Base-by-base conservation (phyloP, 1,140 invertebrate species). In the Octopus sinensis region DNA sequence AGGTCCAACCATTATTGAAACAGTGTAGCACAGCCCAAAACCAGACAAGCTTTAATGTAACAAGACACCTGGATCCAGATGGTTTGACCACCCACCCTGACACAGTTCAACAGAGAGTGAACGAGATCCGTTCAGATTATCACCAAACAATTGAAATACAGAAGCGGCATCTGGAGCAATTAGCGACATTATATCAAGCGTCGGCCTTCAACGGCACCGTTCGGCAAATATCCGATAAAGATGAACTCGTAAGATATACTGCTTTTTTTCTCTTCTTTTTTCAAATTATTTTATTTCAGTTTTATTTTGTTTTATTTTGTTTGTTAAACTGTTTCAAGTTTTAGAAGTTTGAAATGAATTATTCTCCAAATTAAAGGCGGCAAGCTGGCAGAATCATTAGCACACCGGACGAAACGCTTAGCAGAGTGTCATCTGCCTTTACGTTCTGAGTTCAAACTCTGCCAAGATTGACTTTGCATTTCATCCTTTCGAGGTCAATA, bases 21-120 rank as follows among this genome's bases (percentile, higher is more conserved):
- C 13, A 13, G 30, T 73, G 17, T n/a, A 73, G 68, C 30, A 73
- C 30, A 73, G 68, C 68, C 5, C 68, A 73, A n/a, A 73, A 73
- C 68, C 68, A 73, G 68, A n/a, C 68, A 4, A 73, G 68, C 68
- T 73, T 73, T 23, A 83, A 86, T 43, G 77, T 88, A 12, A 83
- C 86, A 51, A 83, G 88, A 6, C 91, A 91, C 84, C 90, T 89
- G 79, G 93, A 94, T 84, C 90, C 94, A n/a, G 96, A 97, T 91
- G 96, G 96, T 77, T 91, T 97, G 84, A 93, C 94, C 71, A 93
- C 94, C 79, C 93, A 95, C 83, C 92, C 93, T 84, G 95, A 95
- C 88, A 94, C 95, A 81, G 91, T 95, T 83, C 95, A 96, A 88
- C 93, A 94, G 86, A 90, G 95, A 83, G 91, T 97, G 84, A 93